These are phyloP conservation scores for Ceratina japonica DNA, from an alignment of 1,140 invertebrate genomes.

Conservation along the genomic window DNA sequence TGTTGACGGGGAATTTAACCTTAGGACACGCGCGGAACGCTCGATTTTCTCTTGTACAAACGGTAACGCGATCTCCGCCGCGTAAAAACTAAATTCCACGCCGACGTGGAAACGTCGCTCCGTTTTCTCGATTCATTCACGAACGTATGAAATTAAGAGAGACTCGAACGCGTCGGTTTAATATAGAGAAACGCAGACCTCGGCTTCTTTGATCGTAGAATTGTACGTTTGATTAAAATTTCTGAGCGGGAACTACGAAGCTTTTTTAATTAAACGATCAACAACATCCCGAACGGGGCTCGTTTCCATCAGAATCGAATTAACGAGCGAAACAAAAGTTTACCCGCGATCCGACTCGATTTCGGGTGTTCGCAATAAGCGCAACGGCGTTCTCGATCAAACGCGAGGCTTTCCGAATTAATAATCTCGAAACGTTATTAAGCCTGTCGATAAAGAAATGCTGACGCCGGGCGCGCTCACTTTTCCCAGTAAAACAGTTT, in stretches of 20 bases:
- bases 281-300: background rate
- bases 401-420: slow-evolving; percentile 5
- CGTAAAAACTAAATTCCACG: too few relatives aligned
- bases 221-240: too few relatives aligned
- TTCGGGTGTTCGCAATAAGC: background rate
- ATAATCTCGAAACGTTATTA: slow-evolving; percentile 39
- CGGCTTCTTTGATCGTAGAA: too few relatives aligned
- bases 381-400: background rate
- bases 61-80: too few relatives aligned
- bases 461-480: slow-evolving; percentile 31
- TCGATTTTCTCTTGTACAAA: too few relatives aligned
- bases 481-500: slow-evolving; percentile 33
- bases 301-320: background rate
- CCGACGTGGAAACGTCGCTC: too few relatives aligned
- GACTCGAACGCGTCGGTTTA: too few relatives aligned
- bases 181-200: too few relatives aligned
- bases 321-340: background rate
- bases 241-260: too few relatives aligned
- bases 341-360: background rate
- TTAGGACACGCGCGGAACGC: background rate
- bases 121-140: too few relatives aligned
- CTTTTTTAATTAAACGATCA: slow-evolving; percentile 5
- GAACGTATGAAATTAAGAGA: too few relatives aligned
- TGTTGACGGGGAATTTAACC: slow-evolving; percentile 34
- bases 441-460: slow-evolving; percentile 31